Base-by-base conservation (phyloP, 2,113 vertebrate species). In the Pseudonaja textilis region DNA sequence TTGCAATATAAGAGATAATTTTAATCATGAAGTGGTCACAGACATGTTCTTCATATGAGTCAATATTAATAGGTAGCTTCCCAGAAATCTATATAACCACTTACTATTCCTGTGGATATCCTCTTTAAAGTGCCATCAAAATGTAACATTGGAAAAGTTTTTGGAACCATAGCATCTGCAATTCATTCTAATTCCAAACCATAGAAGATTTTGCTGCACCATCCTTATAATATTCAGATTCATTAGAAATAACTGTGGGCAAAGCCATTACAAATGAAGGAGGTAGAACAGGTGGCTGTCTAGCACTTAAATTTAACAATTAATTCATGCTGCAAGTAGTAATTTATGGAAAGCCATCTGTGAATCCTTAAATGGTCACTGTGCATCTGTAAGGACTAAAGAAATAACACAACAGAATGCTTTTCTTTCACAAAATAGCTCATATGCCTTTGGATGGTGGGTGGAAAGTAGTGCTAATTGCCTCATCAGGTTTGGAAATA, bases 301-400 rank as follows among this genome's bases (percentile, higher is more conserved):
- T 20, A 42, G 91, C 54, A 87, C 64, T 89, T 92, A 92, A 56
- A 89, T 92, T 89, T 85, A 85, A 92, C 92, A 92, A 92, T 92
- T 92, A 92, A 92, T 92, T 92, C 52, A 85, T 57, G 85, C n/a
- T 55, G 64, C 91, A 92, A 89, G 20, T 54, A 12, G 87, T 85
- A 92, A 92, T 92, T 89, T 85, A 85, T 89, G 92, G 42, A 69
- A 89, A 25, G 42, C 88, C 87, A 92, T 89, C 92, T 92, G 92
- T 92, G 92, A 25, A 56, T 85, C 26, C 54, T 85, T 92, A 57
- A 92, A 85, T 92, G 92, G 88, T 57, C 87, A 85, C 52, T 81
- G 42, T 16, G 6, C 42, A 57, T 34, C 91, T 85, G 86, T 87
- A 29, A 47, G 86, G 86, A 52, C 5, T 87, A 69, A 88, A 89